These are phyloP conservation scores for Oreocharis arfaki DNA, from an alignment of 2,113 vertebrate species.

Conservation along the genomic window DNA sequence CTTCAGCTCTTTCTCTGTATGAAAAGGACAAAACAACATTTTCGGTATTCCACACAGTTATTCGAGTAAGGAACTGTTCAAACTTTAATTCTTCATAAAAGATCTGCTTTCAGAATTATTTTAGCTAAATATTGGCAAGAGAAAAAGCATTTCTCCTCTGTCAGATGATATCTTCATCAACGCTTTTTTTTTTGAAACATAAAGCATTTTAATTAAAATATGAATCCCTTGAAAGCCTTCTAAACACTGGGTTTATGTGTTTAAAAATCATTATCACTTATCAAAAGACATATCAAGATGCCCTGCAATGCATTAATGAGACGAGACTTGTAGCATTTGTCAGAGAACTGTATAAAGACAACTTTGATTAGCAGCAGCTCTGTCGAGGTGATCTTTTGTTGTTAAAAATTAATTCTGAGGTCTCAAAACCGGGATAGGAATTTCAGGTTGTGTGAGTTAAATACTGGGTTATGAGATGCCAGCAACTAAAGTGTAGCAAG, in stretches of 20 bases:
- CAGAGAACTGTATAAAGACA: not conserved
- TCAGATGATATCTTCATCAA: not conserved
- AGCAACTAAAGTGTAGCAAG: not conserved
- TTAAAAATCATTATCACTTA: not conserved
- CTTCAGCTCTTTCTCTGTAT: not conserved
- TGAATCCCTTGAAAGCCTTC: not conserved
- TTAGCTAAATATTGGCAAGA: not conserved
- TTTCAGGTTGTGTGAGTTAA: not conserved
- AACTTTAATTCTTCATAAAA: not conserved
- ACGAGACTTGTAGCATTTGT: not conserved
- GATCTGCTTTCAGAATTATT: not conserved
- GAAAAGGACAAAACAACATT: constrained; percentile 32
- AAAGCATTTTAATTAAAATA: not conserved
- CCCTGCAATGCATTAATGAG: not conserved
- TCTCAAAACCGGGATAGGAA: not conserved
- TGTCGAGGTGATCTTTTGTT: not conserved
- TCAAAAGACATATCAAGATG: not conserved
- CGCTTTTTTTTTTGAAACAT: not conserved
- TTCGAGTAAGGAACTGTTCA: not conserved
- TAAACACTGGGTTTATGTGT: not conserved
- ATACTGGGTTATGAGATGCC: not conserved
- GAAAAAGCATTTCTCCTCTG: not conserved
- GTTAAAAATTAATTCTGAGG: not conserved
- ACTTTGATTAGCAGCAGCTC: not conserved
- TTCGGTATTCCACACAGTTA: constrained; percentile 2